These are phyloP conservation scores for Pomacea canaliculata DNA, from an alignment of 2,888 invertebrate species.

Conservation along the genomic window DNA sequence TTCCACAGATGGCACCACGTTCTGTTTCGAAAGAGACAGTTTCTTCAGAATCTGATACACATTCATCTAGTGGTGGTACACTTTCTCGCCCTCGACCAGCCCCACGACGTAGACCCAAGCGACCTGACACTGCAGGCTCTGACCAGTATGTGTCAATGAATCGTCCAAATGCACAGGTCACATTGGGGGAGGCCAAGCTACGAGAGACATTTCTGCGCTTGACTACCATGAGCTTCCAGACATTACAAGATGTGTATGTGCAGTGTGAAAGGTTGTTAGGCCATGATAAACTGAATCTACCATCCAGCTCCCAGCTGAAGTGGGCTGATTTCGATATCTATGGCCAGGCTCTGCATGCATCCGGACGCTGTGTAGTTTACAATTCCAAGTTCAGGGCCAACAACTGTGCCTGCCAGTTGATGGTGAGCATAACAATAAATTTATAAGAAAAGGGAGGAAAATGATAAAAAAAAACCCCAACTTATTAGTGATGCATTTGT, in stretches of 20 bases:
- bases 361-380: constrained; percentile 58
- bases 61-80: constrained; percentile 45
- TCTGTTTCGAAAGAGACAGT: constrained; percentile 38
- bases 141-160: constrained; percentile 65
- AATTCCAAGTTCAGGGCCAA: constrained; percentile 53
- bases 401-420: constrained; percentile 53
- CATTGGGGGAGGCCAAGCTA: constrained; percentile 52
- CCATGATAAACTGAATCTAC: constrained; percentile 42
- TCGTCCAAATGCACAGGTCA: constrained; percentile 51
- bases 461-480: too few species aligned
- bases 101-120: constrained; percentile 50
- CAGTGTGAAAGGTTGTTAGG: constrained; percentile 53
- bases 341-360: constrained; percentile 57
- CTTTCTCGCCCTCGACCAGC: constrained; percentile 55
- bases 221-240: constrained; percentile 54
- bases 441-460: too few species aligned
- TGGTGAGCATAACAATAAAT: constrained; percentile 42
- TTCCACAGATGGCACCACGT: constrained; percentile 32
- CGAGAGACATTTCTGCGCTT: constrained; percentile 52
- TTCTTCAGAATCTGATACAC: constrained; percentile 44
- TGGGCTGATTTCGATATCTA: constrained; percentile 61
- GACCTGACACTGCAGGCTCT: constrained; percentile 46
- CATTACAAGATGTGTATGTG: constrained; percentile 55
- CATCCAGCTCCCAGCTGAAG: constrained; percentile 39
- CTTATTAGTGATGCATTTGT: too few species aligned